A percentile compares a stretch with the other conserved stretches of the same genome.
Conservation (phyloP, 2,888 invertebrate species). For the Ametastegia equiseti region DNA sequence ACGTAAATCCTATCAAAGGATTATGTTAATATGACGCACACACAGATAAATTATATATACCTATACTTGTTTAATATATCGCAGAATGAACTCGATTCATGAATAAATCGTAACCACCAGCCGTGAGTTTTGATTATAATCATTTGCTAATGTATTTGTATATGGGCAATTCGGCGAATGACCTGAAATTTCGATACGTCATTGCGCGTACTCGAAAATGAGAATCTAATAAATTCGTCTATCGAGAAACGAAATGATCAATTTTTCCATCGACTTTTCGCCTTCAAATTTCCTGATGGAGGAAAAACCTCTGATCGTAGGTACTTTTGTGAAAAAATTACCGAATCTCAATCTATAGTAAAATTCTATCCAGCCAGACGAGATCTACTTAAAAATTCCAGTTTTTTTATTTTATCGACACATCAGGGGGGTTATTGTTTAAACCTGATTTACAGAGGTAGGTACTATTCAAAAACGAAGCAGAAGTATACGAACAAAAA, state of each 20-base stretch:
- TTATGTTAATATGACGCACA: background rate
- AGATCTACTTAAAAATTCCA: background rate
- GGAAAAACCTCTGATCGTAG: too few relatives aligned
- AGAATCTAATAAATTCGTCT: too few relatives aligned
- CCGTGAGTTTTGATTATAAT: background rate
- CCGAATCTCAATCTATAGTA: background rate
- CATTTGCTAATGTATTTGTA: too few relatives aligned
- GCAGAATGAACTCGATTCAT: background rate
- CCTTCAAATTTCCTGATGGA: too few relatives aligned
- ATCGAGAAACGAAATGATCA: too few relatives aligned
- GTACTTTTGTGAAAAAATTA: background rate
- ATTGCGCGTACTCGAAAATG: too few relatives aligned
- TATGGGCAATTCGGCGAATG: background rate
- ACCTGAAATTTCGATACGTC: too few relatives aligned
- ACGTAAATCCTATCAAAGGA: constrained; percentile 3
- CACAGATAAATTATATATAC: too few relatives aligned
- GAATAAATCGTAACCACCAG: background rate
- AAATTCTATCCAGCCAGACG: background rate
- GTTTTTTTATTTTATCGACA: background rate
- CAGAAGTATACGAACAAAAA: too few relatives aligned
- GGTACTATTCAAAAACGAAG: too few relatives aligned
- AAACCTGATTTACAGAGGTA: background rate
- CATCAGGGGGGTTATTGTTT: constrained; percentile 2
- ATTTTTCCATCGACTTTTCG: too few relatives aligned
- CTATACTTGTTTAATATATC: background rate